A percentile compares a stretch with the other conserved stretches of the same genome.
Evolutionary conservation across 2,113 vertebrate genomes (phyloP).

Genomic region (Setophaga petechia): DNA sequence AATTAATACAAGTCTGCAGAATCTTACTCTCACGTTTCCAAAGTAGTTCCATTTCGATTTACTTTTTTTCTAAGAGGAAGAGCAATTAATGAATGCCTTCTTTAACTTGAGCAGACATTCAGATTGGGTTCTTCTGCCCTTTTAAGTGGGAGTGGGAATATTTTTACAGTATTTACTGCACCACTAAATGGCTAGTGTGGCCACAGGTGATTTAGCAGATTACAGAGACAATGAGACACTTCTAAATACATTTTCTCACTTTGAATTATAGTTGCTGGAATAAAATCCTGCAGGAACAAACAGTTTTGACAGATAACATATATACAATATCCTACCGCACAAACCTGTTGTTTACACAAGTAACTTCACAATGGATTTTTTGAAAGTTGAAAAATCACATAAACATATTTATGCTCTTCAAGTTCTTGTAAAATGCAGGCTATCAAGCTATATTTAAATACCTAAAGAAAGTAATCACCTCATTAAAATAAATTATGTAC

Average conservation of each 20-base stretch:
- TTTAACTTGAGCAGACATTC: background rate
- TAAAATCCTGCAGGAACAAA: slow-evolving; percentile 31
- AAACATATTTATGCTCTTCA: background rate
- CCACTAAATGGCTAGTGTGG: background rate
- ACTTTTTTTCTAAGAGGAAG: background rate
- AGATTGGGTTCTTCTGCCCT: background rate
- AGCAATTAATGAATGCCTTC: background rate
- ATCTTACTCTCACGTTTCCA: background rate
- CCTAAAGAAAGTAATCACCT: background rate
- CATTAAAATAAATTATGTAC: background rate
- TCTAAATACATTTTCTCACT: slow-evolving; percentile 45
- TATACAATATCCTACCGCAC: background rate
- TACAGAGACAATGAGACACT: background rate
- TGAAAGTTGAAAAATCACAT: background rate
- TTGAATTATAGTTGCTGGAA: slow-evolving; percentile 26
- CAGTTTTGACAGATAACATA: background rate
- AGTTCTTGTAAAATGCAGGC: background rate
- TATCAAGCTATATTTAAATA: background rate
- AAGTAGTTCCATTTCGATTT: background rate
- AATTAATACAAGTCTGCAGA: slow-evolving; percentile 14
- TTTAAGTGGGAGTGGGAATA: background rate
- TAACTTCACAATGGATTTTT: background rate
- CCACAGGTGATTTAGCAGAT: background rate
- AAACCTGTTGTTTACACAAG: slow-evolving; percentile 19
- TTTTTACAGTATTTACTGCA: background rate